Conservation (phyloP, 2,888 invertebrate species). For the Tipula helvola region DNA sequence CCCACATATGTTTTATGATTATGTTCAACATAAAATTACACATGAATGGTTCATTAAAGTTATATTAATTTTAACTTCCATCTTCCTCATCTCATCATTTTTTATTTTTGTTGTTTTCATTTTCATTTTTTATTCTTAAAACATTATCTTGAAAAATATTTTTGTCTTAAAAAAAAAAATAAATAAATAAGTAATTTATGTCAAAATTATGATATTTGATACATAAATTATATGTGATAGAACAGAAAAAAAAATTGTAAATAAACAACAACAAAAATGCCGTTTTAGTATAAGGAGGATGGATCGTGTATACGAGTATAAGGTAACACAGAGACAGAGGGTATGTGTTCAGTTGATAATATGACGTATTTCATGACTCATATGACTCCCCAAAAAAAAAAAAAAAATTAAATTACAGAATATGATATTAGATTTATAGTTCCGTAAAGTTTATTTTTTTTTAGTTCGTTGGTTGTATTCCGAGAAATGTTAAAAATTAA, state of each 20-base stretch:
- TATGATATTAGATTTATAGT: background rate
- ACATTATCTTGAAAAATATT: background rate
- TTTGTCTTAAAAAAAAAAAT: background rate
- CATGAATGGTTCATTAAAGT: background rate
- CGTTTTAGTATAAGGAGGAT: background rate
- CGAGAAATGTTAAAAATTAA: background rate
- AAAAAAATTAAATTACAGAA: background rate
- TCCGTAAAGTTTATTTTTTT: background rate
- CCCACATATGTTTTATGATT: background rate
- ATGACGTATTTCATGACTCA: background rate
- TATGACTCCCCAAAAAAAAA: background rate
- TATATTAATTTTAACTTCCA: constrained; percentile 4
- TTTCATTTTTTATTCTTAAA: background rate
- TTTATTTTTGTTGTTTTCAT: background rate
- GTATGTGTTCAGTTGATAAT: background rate
- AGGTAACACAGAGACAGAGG: background rate
- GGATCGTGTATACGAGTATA: background rate
- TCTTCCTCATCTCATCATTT: background rate
- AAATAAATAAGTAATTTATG: background rate
- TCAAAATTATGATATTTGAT: background rate
- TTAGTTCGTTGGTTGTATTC: background rate
- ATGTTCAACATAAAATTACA: background rate
- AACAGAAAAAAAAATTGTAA: background rate
- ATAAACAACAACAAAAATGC: background rate
- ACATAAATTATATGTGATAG: background rate